phyloP scores from a whole-genome alignment of 2,888 invertebrate species.

The Agelastica alni region DNA sequence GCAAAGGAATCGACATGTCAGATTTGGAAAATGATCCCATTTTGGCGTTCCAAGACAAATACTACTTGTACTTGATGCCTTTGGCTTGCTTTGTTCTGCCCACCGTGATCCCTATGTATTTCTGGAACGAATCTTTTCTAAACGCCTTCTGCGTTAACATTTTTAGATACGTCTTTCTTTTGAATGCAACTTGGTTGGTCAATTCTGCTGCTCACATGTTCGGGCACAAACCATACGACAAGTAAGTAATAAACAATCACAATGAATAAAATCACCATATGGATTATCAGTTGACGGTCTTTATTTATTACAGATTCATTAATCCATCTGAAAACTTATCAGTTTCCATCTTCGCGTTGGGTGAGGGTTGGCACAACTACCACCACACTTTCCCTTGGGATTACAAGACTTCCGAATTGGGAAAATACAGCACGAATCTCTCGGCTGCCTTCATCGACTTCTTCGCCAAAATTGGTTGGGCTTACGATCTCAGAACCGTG shows the following conservation, averaged over 20 bases:
- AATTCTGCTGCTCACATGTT: constrained; percentile 88
- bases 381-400: constrained; percentile 75
- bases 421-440: constrained; percentile 60
- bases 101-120: constrained; percentile 72
- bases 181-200: constrained; percentile 89
- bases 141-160: constrained; percentile 67
- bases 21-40: constrained; percentile 80
- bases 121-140: constrained; percentile 74
- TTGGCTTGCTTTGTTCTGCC: constrained; percentile 78
- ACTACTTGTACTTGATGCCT: constrained; percentile 76
- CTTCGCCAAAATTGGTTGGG: constrained; percentile 80
- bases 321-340: constrained; percentile 73
- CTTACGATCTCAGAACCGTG: constrained; percentile 73
- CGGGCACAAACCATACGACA: constrained; percentile 77
- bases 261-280: not conserved
- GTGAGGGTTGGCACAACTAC: constrained; percentile 87
- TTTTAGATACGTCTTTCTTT: constrained; percentile 75
- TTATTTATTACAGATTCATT: constrained; percentile 65
- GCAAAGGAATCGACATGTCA: constrained; percentile 82
- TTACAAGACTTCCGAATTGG: constrained; percentile 62
- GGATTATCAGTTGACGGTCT: no score
- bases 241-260: constrained; percentile 55
- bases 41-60: constrained; percentile 72
- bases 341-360: constrained; percentile 76
- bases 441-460: constrained; percentile 81